phyloP scores from a whole-genome alignment of 2,797 vertebrate genomes.

The Falco columbarius region DNA sequence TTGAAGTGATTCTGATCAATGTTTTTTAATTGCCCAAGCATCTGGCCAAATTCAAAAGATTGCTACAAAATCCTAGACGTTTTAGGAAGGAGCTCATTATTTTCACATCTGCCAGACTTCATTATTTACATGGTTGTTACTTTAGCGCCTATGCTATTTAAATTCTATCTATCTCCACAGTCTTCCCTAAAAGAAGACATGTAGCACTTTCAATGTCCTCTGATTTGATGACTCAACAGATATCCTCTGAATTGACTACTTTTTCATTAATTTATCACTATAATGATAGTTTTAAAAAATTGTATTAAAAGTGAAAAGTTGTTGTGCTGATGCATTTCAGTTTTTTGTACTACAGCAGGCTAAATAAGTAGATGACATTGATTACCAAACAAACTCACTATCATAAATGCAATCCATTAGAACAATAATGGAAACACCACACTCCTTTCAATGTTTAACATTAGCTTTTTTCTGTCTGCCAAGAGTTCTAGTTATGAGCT shows the following conservation, averaged over 20 bases:
- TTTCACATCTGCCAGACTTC: background rate
- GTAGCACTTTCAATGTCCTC: background rate
- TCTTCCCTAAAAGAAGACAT: background rate
- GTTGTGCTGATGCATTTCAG: background rate
- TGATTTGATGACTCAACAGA: background rate
- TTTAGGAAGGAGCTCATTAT: background rate
- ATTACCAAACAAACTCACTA: background rate
- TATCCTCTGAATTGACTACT: background rate
- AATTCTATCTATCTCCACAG: background rate
- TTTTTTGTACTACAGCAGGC: background rate
- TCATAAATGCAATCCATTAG: constrained; percentile 2
- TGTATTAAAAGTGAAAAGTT: background rate
- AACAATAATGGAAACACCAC: constrained; percentile 18
- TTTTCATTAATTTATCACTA: background rate
- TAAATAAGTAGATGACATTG: constrained; percentile 26
- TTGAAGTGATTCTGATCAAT: background rate
- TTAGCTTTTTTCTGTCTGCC: background rate
- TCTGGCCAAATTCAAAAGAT: background rate
- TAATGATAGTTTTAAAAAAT: background rate
- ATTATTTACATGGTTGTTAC: background rate
- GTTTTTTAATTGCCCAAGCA: background rate
- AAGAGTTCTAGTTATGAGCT: constrained; percentile 49
- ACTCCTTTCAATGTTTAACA: background rate
- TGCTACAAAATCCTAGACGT: background rate
- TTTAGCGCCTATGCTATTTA: background rate